Percentiles rank a stretch among this genome's conserved stretches.
These are phyloP conservation scores for Trachelus tabidus DNA, from an alignment of 2,888 invertebrate genomes.

Conservation along the genomic window DNA sequence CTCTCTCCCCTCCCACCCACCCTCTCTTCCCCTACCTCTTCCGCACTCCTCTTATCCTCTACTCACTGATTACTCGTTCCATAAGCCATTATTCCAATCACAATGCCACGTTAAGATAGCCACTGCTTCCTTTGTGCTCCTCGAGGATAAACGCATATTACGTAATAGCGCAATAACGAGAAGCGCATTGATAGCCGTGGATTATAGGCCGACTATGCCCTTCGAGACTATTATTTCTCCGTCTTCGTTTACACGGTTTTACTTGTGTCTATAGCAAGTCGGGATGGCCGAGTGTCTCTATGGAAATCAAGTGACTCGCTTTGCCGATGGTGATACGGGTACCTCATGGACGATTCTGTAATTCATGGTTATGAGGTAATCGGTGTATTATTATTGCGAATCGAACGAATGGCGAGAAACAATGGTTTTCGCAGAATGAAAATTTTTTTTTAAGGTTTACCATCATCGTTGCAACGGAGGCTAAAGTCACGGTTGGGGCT, in stretches of 20 bases:
- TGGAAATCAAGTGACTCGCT: background rate
- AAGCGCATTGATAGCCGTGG: conserved; percentile 9
- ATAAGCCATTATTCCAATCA: conserved; percentile 36
- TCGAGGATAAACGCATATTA: conserved; percentile 33
- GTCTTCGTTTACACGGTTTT: background rate
- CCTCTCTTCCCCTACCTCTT: background rate
- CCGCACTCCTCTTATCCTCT: background rate
- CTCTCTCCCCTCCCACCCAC: too few relatives aligned
- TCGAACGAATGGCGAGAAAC: background rate
- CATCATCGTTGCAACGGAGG: background rate
- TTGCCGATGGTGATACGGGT: too few relatives aligned
- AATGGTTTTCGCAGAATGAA: background rate
- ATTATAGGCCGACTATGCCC: conserved; percentile 28
- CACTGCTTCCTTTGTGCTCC: conserved; percentile 27
- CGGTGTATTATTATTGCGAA: background rate
- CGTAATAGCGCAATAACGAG: conserved; percentile 23
- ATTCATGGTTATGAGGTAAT: background rate
- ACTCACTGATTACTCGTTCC: conserved; percentile 32
- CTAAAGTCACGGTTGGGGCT: background rate
- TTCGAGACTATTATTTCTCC: conserved; percentile 6
- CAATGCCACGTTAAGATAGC: conserved; percentile 39
- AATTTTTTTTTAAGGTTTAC: background rate
- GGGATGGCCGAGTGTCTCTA: background rate
- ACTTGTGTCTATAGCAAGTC: background rate
- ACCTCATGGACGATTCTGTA: background rate